Base-by-base conservation (phyloP, 1,140 invertebrate species). In the Eurosta solidaginis region DNA sequence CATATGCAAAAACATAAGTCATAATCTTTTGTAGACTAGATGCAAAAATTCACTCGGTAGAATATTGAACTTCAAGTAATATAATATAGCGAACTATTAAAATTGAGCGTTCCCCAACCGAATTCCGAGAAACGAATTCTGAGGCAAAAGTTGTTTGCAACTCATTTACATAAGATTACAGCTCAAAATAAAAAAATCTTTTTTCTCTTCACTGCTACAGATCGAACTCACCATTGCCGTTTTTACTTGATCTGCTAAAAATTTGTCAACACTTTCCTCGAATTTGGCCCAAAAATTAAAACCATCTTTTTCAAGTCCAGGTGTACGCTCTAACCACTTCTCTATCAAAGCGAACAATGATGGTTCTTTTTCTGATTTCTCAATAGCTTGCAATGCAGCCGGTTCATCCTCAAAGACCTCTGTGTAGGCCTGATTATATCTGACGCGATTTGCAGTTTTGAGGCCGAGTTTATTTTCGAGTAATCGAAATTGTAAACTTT, bases 391-490 rank as follows among this genome's bases (percentile, higher is more conserved):
- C 79, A 95, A 90, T 0, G 95, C 93, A 63, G 92, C 89, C 5
- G 92, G 88, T 82, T 96, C 93, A 44, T 93, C 90, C 9, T 93
- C 93, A 85, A 99, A 99, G 0, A 97, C 96, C 49, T 92, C 91
- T 17, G 92, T 91, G 88, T 99, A 99, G 82, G 93, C 93, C 85
- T 98, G 96, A 86, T 98, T 98, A 88, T 98, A 98, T 83, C 96
- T 95, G 0, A 97, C 94, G 20, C 98, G 91, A 78, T 96, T 91
- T 44, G 97, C 95, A 87, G 94, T 92, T 82, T 93, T 93, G 0
- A 99, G 90, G 20, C 98, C 98, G 25, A 99, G 88, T 90, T 99
- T 99, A 84, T 99, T 99, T 89, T 99, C 98, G 20, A 99, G 88
- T 1, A 99, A 88, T 5, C 98, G 92, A 88, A 99, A 99, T 87